phyloP scores from a whole-genome alignment of 2,888 invertebrate species.

The Hirudinaria manillensis region DNA sequence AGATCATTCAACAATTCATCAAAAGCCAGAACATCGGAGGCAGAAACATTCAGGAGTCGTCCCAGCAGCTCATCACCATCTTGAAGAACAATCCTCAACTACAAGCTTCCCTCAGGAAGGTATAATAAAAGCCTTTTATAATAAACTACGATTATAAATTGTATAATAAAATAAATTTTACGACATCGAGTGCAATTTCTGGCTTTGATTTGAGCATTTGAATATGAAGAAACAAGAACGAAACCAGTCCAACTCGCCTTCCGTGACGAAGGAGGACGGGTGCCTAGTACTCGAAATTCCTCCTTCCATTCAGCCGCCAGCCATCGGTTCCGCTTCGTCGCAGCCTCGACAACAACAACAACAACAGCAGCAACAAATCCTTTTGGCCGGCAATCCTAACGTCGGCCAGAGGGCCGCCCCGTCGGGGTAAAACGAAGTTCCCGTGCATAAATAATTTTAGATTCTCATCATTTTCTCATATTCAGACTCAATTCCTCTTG shows the following conservation, averaged over 20 bases:
- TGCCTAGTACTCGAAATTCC: background rate
- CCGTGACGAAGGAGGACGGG: background rate
- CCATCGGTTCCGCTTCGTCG: background rate
- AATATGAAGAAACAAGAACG: conserved; percentile 2
- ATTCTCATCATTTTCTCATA: too few species aligned
- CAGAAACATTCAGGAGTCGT: background rate
- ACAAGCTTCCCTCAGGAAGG: conserved; percentile 24
- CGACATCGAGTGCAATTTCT: background rate
- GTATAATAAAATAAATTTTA: background rate
- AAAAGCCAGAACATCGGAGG: background rate
- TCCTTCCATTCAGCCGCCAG: background rate
- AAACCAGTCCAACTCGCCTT: background rate
- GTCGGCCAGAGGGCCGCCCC: too few species aligned
- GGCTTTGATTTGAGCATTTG: conserved; percentile 1
- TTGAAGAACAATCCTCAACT: conserved; percentile 26
- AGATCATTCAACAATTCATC: background rate
- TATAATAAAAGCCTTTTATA: background rate
- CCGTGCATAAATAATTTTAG: too few species aligned
- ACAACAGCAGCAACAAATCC: conserved; percentile 24
- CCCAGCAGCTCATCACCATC: background rate
- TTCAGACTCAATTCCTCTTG: too few species aligned
- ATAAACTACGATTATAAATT: background rate
- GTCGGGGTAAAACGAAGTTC: too few species aligned
- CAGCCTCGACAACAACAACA: conserved; percentile 17
- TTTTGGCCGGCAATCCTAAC: conserved; percentile 9